phyloP scores from a whole-genome alignment of 2,113 vertebrate species.

The Beaufortia kweichowensis region DNA sequence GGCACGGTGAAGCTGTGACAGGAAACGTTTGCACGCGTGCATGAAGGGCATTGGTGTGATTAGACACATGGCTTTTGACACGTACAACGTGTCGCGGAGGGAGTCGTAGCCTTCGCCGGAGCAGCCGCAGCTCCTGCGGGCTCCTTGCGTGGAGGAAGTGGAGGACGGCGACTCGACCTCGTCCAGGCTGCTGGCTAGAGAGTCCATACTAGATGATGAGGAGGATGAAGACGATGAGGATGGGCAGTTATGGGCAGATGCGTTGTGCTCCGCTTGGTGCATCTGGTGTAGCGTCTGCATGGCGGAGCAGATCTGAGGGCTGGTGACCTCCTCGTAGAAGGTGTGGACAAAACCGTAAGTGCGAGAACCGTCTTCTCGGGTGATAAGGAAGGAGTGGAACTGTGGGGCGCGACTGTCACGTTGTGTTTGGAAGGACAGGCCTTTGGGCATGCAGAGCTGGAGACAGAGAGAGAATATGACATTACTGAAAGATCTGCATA shows the following conservation, averaged over 20 bases:
- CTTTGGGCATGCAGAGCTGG: constrained; percentile 96
- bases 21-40: constrained; percentile 90
- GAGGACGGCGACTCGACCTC: constrained; percentile 83
- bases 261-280: constrained; percentile 92
- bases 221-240: constrained; percentile 78
- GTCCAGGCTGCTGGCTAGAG: constrained; percentile 85
- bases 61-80: constrained; percentile 94
- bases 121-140: constrained; percentile 70
- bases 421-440: constrained; percentile 92
- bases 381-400: constrained; percentile 93
- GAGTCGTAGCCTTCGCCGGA: constrained; percentile 84
- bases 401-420: constrained; percentile 80
- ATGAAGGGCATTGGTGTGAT: constrained; percentile 94
- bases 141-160: constrained; percentile 78
- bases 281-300: constrained; percentile 97
- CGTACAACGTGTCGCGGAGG: constrained; percentile 88
- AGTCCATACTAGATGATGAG: constrained; percentile 95
- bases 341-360: constrained; percentile 95
- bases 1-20: constrained; percentile 87
- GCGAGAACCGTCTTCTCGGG: constrained; percentile 87
- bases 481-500: no score
- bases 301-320: constrained; percentile 88
- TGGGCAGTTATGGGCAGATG: constrained; percentile 68
- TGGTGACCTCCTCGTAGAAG: constrained; percentile 93
- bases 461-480: constrained; percentile 12